A percentile compares a stretch with the other conserved stretches of the same genome.
phyloP scores from a whole-genome alignment of 2,888 invertebrate genomes.

The Euclidia mi region DNA sequence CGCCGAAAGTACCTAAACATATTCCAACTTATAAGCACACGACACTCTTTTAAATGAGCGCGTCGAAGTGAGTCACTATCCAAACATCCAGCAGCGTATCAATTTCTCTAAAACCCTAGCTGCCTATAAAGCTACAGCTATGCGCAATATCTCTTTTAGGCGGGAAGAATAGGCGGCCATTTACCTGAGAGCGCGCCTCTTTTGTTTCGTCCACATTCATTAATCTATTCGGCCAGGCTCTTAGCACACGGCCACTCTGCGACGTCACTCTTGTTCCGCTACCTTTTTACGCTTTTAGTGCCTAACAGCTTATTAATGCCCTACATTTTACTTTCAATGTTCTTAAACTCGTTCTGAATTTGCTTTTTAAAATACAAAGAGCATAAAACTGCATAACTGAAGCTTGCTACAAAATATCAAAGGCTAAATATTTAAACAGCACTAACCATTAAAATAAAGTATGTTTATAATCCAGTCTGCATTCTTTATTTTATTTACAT shows the following conservation, averaged over 20 bases:
- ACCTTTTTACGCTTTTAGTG: constrained; percentile 26
- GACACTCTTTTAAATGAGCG: background rate
- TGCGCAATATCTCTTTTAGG: constrained; percentile 31
- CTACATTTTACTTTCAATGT: constrained; percentile 6
- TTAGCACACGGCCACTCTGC: constrained; percentile 26
- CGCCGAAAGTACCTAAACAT: too few species aligned
- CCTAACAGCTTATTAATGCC: constrained; percentile 27
- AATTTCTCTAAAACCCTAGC: constrained; percentile 9
- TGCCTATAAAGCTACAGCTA: constrained; percentile 13
- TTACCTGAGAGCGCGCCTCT: constrained; percentile 40
- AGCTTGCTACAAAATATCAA: too few species aligned
- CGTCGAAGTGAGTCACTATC: constrained; percentile 1
- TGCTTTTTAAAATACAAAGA: too few species aligned
- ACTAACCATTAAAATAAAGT: too few species aligned
- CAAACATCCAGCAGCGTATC: constrained; percentile 2
- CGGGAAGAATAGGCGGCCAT: constrained; percentile 41
- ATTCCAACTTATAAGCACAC: too few species aligned
- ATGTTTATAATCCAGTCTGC: too few species aligned
- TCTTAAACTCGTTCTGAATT: background rate
- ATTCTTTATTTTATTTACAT: too few species aligned
- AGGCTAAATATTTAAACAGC: too few species aligned
- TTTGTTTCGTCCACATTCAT: constrained; percentile 52
- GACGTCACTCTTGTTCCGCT: constrained; percentile 7
- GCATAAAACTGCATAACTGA: too few species aligned
- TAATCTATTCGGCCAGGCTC: constrained; percentile 47